Percentiles rank a stretch among this genome's conserved stretches.
These are phyloP conservation scores for Poeciliopsis paucimaculata DNA, from an alignment of 2,797 vertebrate genomes.

Conservation along the genomic window DNA sequence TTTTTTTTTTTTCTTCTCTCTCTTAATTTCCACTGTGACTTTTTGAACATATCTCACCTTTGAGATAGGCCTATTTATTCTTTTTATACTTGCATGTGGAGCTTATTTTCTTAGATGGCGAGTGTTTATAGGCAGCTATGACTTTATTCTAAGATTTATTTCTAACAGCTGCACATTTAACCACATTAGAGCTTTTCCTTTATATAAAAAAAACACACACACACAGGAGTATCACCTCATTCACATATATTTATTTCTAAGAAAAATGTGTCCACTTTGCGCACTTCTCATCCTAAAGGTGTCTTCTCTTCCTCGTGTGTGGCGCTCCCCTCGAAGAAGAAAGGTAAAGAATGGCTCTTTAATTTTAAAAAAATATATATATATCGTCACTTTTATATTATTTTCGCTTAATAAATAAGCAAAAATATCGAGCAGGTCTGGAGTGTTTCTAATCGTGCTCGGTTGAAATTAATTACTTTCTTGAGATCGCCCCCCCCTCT, in stretches of 20 bases:
- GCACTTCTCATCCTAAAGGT: constrained; percentile 30
- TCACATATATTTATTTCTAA: not conserved
- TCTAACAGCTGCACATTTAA: not conserved
- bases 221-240: not conserved
- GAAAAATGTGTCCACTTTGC: constrained; percentile 13
- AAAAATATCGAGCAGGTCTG: constrained; percentile 64
- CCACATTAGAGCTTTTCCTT: not conserved
- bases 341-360: constrained; percentile 68
- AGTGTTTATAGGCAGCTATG: not conserved
- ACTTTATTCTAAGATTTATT: not conserved
- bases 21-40: constrained; percentile 55
- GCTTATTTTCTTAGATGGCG: no score
- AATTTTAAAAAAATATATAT: no score
- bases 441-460: constrained; percentile 80
- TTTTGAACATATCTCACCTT: constrained; percentile 10
- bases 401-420: constrained; percentile 68
- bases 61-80: constrained; percentile 6
- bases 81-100: not conserved
- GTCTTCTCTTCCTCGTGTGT: constrained; percentile 43
- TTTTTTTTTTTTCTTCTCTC: constrained; percentile 1
- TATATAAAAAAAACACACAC: not conserved
- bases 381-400: constrained; percentile 66
- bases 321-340: constrained; percentile 45
- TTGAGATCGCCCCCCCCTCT: constrained; percentile 57
- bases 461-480: constrained; percentile 81